Evolutionary conservation across 2,888 invertebrate species (phyloP).

Genomic region (Onthophagus sagittarius): DNA sequence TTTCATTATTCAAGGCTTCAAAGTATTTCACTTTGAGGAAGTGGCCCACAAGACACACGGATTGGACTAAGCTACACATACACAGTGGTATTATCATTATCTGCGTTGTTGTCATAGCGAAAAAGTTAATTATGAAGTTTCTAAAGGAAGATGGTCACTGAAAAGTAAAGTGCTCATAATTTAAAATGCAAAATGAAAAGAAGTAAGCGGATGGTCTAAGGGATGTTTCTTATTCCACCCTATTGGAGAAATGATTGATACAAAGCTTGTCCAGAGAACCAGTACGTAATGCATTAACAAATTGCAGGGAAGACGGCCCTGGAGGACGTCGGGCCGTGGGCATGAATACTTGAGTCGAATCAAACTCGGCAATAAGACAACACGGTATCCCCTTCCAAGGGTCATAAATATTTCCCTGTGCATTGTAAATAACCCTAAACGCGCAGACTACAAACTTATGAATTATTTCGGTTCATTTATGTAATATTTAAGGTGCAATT

Average conservation of each 20-base stretch:
- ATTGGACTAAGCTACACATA: not conserved
- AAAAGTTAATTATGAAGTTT: too few species aligned
- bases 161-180: constrained; percentile 4
- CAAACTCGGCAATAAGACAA: constrained; percentile 47
- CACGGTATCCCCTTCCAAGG: constrained; percentile 45
- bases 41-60: constrained; percentile 2
- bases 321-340: constrained; percentile 13
- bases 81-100: not conserved
- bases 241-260: constrained; percentile 8
- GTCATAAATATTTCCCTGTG: constrained; percentile 59
- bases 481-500: constrained; percentile 52
- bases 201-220: not conserved
- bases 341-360: constrained; percentile 45
- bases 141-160: not conserved
- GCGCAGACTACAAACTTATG: constrained; percentile 52
- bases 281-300: constrained; percentile 40
- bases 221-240: not conserved
- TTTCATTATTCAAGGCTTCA: constrained; percentile 6
- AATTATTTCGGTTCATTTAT: constrained; percentile 52
- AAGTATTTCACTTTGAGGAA: constrained; percentile 6
- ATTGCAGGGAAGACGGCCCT: constrained; percentile 34
- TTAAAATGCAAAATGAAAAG: constrained; percentile 7
- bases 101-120: too few species aligned
- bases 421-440: constrained; percentile 53
- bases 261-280: constrained; percentile 7